These are phyloP conservation scores for Oreochromis niloticus DNA, from an alignment of 2,113 vertebrate genomes.

Conservation along the genomic window DNA sequence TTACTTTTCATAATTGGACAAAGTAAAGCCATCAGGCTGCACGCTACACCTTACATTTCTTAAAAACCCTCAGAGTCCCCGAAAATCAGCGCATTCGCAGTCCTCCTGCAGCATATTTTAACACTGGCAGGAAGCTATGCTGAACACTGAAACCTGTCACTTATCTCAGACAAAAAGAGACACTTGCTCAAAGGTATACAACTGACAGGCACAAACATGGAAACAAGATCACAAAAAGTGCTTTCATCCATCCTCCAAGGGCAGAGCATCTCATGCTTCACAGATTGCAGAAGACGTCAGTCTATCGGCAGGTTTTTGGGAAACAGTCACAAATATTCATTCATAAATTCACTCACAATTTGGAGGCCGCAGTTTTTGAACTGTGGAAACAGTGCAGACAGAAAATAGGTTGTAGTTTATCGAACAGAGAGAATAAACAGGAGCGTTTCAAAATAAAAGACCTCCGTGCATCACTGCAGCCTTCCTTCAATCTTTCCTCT, in stretches of 20 bases:
- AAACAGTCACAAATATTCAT: background rate
- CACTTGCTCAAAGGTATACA: background rate
- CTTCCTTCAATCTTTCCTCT: background rate
- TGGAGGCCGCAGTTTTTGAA: background rate
- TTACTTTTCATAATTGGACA: conserved; percentile 42
- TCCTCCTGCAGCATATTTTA: background rate
- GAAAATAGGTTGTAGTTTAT: background rate
- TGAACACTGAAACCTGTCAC: background rate
- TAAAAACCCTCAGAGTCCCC: background rate
- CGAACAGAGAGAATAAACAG: background rate
- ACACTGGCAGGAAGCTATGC: background rate
- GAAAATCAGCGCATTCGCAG: background rate
- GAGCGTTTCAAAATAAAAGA: background rate
- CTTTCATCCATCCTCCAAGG: background rate
- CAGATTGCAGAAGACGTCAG: background rate
- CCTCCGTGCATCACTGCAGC: background rate
- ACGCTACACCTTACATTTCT: background rate
- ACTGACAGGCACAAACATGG: background rate
- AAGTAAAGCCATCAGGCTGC: conserved; percentile 11
- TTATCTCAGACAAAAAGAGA: background rate
- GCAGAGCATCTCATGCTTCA: background rate
- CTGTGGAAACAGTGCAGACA: background rate
- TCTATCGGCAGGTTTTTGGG: background rate
- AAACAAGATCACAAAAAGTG: conserved; percentile 6
- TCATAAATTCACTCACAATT: background rate